phyloP scores from a whole-genome alignment of 2,797 vertebrate genomes.

The Hephaestus fuliginosus region DNA sequence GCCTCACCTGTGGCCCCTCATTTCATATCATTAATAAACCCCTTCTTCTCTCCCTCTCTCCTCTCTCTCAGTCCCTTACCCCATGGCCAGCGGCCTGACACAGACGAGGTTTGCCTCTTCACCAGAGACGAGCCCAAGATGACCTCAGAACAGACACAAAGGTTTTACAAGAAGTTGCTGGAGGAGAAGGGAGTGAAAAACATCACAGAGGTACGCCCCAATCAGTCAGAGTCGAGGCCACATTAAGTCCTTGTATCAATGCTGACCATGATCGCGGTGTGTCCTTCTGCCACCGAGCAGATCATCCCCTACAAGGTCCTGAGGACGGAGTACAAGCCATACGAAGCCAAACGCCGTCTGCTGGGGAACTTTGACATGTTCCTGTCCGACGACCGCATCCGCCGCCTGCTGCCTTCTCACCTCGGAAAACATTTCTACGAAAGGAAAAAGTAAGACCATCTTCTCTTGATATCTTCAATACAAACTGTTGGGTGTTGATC shows the following conservation, averaged over 20 bases:
- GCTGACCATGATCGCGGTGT: neutral
- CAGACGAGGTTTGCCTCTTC: constrained; percentile 93
- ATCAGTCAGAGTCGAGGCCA: neutral
- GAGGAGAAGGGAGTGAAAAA: constrained; percentile 85
- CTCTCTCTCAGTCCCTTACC: constrained; percentile 86
- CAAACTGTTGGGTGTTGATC: neutral
- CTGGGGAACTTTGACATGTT: constrained; percentile 92
- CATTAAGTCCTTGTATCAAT: neutral
- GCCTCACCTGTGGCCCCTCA: neutral
- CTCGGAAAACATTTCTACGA: constrained; percentile 94
- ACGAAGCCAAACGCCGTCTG: constrained; percentile 92
- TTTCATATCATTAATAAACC: too few relatives aligned
- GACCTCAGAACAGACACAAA: constrained; percentile 91
- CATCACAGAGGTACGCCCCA: constrained; percentile 86
- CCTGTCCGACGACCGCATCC: constrained; percentile 90
- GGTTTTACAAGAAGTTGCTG: constrained; percentile 91
- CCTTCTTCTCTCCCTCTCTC: too few relatives aligned
- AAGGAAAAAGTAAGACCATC: constrained; percentile 89
- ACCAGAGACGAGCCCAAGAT: constrained; percentile 94
- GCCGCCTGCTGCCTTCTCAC: constrained; percentile 90
- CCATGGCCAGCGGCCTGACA: constrained; percentile 86
- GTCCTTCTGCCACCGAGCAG: constrained; percentile 72
- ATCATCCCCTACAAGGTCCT: constrained; percentile 91
- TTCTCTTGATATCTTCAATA: neutral
- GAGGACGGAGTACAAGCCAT: constrained; percentile 93